Conservation (phyloP, 2,797 vertebrate species). For the Parotocinclus haroldoi region DNA sequence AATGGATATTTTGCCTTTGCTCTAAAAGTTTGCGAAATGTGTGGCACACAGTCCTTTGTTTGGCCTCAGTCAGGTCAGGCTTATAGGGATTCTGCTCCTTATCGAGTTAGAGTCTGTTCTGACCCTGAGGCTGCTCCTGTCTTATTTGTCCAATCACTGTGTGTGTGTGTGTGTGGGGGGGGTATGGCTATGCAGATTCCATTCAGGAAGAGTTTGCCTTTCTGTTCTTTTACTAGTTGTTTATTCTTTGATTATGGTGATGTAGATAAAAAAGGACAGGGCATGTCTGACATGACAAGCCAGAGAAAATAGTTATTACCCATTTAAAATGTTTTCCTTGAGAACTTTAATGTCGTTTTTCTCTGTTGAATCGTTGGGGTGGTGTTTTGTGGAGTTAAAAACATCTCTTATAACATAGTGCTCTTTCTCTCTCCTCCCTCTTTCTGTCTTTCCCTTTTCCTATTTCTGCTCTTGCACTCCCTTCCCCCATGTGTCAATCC, state of each 20-base stretch:
- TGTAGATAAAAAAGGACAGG: constrained; percentile 72
- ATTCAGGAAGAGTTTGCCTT: constrained; percentile 44
- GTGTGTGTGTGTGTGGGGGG: constrained; percentile 40
- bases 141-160: constrained; percentile 68
- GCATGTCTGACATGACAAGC: constrained; percentile 78
- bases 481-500: constrained; percentile 37
- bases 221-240: constrained; percentile 60
- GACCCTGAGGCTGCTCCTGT: constrained; percentile 58
- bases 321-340: constrained; percentile 50
- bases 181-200: constrained; percentile 55
- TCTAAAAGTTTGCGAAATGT: constrained; percentile 45
- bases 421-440: constrained; percentile 49
- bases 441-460: not conserved
- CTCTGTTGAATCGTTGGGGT: constrained; percentile 14
- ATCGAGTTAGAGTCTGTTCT: constrained; percentile 65
- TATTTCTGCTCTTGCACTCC: constrained; percentile 45
- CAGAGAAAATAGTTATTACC: constrained; percentile 65
- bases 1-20: constrained; percentile 10
- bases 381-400: constrained; percentile 36
- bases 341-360: constrained; percentile 42
- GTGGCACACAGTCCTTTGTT: constrained; percentile 48
- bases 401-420: constrained; percentile 53
- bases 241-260: constrained; percentile 71
- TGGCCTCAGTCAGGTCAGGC: constrained; percentile 53
- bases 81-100: constrained; percentile 54